Conservation (phyloP, 2,113 vertebrate genomes). For the Esox niger region DNA sequence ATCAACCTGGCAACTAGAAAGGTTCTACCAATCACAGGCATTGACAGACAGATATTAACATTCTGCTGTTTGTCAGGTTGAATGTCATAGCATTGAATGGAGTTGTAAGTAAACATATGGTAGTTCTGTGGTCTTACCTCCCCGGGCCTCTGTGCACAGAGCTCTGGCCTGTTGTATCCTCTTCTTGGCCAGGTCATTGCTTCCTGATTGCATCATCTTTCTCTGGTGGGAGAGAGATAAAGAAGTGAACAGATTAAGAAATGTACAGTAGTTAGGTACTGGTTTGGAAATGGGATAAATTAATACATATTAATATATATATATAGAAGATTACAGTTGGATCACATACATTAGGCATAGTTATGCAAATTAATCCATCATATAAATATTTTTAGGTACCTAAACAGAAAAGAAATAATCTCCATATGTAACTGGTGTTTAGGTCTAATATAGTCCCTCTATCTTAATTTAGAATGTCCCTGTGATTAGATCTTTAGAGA, state of each 20-base stretch:
- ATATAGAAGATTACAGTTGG: neutral
- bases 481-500: too few species aligned
- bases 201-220: conserved; percentile 51
- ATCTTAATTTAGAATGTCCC: too few species aligned
- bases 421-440: too few species aligned
- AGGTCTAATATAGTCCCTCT: too few species aligned
- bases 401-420: too few species aligned
- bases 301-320: neutral
- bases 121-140: conserved; percentile 60
- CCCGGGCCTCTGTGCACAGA: conserved; percentile 63
- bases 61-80: neutral
- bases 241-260: neutral
- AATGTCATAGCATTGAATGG: neutral
- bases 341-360: too few species aligned
- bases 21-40: too few species aligned
- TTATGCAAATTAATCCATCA: too few species aligned
- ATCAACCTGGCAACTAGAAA: too few species aligned
- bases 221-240: conserved; percentile 9
- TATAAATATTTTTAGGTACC: too few species aligned
- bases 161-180: conserved; percentile 64
- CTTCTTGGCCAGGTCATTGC: conserved; percentile 59
- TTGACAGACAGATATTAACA: too few species aligned
- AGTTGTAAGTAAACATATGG: neutral
- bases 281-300: neutral
- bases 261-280: conserved; percentile 29